Conservation (phyloP, 2,113 vertebrate genomes). For the Forbesichthys papilliferus region DNA sequence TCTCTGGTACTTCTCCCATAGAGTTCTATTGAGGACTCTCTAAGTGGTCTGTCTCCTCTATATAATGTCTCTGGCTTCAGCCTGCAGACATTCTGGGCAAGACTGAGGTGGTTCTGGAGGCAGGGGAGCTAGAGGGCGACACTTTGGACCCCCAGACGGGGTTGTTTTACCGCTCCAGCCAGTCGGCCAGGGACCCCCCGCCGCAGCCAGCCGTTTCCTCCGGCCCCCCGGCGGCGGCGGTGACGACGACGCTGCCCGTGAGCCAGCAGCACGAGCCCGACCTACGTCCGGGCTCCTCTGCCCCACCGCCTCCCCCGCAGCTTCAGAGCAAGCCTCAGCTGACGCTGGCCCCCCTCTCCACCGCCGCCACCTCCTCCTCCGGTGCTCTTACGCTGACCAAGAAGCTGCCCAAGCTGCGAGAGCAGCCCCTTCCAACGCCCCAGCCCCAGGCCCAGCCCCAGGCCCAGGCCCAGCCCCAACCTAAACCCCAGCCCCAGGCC, state of each 20-base stretch:
- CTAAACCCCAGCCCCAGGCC: slow-evolving; percentile 64
- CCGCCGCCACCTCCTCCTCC: slow-evolving; percentile 58
- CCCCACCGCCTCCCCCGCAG: slow-evolving; percentile 36
- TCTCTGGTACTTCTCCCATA: too few relatives aligned
- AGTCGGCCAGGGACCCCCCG: slow-evolving; percentile 60
- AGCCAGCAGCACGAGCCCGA: slow-evolving; percentile 42
- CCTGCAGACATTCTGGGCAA: slow-evolving; percentile 80
- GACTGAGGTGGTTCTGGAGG: slow-evolving; percentile 83
- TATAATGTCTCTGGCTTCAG: slow-evolving; percentile 50
- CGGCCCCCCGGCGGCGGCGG: neutral
- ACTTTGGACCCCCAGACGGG: slow-evolving; percentile 98
- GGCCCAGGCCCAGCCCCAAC: slow-evolving; percentile 40
- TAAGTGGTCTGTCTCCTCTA: too few relatives aligned
- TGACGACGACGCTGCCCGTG: neutral
- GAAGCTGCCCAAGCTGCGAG: slow-evolving; percentile 78
- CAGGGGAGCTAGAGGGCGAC: slow-evolving; percentile 92
- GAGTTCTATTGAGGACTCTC: too few relatives aligned
- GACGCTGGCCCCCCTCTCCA: slow-evolving; percentile 83
- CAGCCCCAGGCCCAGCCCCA: slow-evolving; percentile 64
- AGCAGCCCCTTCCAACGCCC: slow-evolving; percentile 71
- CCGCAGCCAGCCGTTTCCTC: slow-evolving; percentile 71
- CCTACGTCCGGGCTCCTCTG: slow-evolving; percentile 23
- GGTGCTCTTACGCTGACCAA: slow-evolving; percentile 77
- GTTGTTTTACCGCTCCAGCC: slow-evolving; percentile 90
- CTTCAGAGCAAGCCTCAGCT: slow-evolving; percentile 69